Evolutionary conservation across 1,140 invertebrate species (phyloP).

Genomic region (Meteorus sp.): DNA sequence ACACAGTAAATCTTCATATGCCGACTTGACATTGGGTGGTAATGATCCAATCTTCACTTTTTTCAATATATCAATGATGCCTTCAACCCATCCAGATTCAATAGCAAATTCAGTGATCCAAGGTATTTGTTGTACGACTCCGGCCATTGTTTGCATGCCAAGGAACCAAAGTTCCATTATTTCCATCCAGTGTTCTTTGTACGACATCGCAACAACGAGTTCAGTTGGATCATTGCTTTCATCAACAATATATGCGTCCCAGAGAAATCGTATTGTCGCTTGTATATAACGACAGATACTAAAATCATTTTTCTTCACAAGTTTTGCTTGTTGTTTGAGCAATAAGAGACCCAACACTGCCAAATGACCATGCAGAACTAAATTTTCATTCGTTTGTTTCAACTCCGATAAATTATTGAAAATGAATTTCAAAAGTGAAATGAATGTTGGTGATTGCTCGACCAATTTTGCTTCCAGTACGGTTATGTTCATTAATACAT

Average conservation of each 20-base stretch:
- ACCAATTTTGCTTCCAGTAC: conserved; percentile 83
- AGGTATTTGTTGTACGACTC: conserved; percentile 75
- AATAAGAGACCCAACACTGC: conserved; percentile 80
- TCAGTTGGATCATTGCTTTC: conserved; percentile 80
- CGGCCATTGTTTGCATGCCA: conserved; percentile 88
- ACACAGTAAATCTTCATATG: conserved; percentile 87
- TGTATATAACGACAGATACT: conserved; percentile 86
- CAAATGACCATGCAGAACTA: conserved; percentile 82
- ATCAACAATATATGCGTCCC: conserved; percentile 89
- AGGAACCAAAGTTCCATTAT: conserved; percentile 91
- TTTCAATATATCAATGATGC: conserved; percentile 77
- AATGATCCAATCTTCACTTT: conserved; percentile 81
- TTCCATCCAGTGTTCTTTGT: conserved; percentile 86
- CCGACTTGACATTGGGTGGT: conserved; percentile 80
- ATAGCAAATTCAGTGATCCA: conserved; percentile 90
- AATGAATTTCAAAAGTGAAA: conserved; percentile 81
- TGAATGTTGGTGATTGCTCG: conserved; percentile 74
- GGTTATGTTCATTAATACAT: conserved; percentile 90
- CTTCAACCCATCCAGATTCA: conserved; percentile 89
- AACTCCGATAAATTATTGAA: conserved; percentile 84
- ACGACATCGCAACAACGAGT: conserved; percentile 80
- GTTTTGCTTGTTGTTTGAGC: conserved; percentile 79
- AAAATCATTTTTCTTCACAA: conserved; percentile 83
- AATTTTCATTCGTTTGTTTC: conserved; percentile 79
- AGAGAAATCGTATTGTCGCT: conserved; percentile 84